A percentile compares a stretch with the other conserved stretches of the same genome.
Conservation (phyloP, 2,797 vertebrate genomes). For the Gadopsis marmoratus region DNA sequence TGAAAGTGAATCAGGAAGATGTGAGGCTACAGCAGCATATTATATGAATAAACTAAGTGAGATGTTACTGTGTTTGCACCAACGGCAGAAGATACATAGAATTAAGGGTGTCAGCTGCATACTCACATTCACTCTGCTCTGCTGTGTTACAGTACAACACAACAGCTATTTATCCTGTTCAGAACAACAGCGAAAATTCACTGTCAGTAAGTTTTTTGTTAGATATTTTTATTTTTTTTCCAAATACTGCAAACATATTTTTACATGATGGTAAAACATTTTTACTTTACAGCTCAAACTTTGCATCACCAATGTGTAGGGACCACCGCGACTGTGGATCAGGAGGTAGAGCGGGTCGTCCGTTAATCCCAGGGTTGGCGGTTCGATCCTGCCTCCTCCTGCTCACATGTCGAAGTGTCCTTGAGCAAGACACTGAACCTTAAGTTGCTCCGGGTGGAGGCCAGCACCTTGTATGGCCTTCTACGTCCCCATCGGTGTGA, state of each 20-base stretch:
- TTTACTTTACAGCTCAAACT: conserved; percentile 15
- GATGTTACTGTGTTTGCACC: conserved; percentile 38
- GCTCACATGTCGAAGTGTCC: no score
- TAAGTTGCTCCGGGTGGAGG: no score
- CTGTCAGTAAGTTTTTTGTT: background rate
- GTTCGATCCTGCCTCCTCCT: no score
- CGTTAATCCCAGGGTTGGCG: no score
- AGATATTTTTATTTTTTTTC: background rate
- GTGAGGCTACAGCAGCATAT: conserved; percentile 20
- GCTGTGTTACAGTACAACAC: background rate
- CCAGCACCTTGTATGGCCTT: no score
- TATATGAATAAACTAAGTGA: conserved; percentile 11
- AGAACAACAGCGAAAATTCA: background rate
- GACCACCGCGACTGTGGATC: no score
- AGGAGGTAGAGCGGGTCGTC: no score
- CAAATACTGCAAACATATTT: background rate
- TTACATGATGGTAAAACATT: background rate
- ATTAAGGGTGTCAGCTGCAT: background rate
- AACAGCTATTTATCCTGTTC: background rate
- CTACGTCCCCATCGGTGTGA: no score
- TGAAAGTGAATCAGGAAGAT: conserved; percentile 31
- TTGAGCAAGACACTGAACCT: no score
- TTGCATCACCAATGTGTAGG: conserved; percentile 19
- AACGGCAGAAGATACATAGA: background rate
- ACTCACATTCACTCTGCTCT: background rate